Evolutionary conservation across 1,140 invertebrate genomes (phyloP), one percentile per base, ranked within the genome.

Genomic region (Drosophila grimshawi): DNA sequence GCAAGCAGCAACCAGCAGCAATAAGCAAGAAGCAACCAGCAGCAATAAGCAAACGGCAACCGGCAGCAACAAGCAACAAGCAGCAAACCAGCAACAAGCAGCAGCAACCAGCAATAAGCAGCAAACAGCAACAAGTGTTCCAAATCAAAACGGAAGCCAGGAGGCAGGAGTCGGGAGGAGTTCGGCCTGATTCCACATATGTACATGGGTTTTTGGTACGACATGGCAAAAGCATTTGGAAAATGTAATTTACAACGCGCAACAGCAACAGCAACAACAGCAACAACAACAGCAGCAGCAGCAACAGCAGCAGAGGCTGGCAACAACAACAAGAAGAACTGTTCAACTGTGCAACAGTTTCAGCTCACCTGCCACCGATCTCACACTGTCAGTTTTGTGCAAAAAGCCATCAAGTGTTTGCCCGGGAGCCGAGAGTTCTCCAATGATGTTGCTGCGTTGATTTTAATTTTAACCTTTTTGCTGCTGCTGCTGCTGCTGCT

Each of bases 171-270:
- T 11, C 48, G 49, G 32, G 49, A 61, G 41, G 49, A 57, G 39
- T 19, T 48, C 46, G 55, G 61, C 78, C 63, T 64, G 48, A 82
- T 81, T 77, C 81, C 86, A 76, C 86, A 89, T 90, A 90, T 85
- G 85, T 80, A 88, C 88, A 88, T 88, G 85, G 80, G 80, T 89
- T 88, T 88, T 88, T 77, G 80, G 80, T 88, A 76, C 80, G 80
- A 91, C 88, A 91, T 88, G 88, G 88, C 83, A 91, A 90, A 91
- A 91, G 88, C 88, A 91, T 91, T 91, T 91, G 88, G 88, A 91
- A 91, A 91, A 91, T 91, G 83, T 91, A 91, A 91, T 91, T 91
- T 91, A 91, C 88, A 91, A 88, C 88, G 83, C 85, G 86, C 79
- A 64, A 27, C 68, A 51, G 61, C 62, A 37, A n/a, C 68, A 64